Evolutionary conservation across 2,113 vertebrate species (phyloP), one percentile per base, ranked within the genome.

Genomic region (Chloebia gouldiae): DNA sequence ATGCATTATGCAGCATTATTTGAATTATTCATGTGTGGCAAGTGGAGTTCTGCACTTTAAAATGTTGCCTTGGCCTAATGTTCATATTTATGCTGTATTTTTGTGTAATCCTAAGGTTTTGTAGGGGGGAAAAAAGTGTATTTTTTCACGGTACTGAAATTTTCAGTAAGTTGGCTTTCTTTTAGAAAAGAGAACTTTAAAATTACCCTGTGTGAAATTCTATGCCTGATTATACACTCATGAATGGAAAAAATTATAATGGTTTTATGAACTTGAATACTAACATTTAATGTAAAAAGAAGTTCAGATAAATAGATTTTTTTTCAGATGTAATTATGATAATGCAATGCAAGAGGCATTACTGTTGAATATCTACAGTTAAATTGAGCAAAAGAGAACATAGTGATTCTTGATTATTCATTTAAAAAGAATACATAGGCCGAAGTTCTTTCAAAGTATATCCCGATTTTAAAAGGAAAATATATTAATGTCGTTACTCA

Each of bases 41-140:
- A 93, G 86, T 94, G 83, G 75, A 94, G 80, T 92, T 95, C 53
- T 95, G 79, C 90, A 92, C 94, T 97, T 97, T 88, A 96, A 97
- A 96, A 94, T 75, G 53, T 92, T 96, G 86, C 70, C 78, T 93
- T 97, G 87, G 84, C 86, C 84, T 95, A 81, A 37, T 81, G 70
- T 91, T 91, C 90, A 21, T 90, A 86, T 88, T 95, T 90, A 85
- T 69, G 83, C 57, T 90, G 71, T 72, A 49, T 21, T 28, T 51
- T 83, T 93, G 71, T 97, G 66, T 73, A 82, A 78, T 79, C 47
- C 40, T 63, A 78, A 89, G n/a, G 50, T 72, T 94, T 95, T 66
- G 10, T 89, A 68, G 47, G 88, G 88, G 50, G 47, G 31, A 30
- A 56, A 59, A 40, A 84, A 20, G 45, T 42, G 51, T 89, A 76